Evolutionary conservation across 1,140 invertebrate genomes (phyloP).

Genomic region (Tetragnatha versicolor): DNA sequence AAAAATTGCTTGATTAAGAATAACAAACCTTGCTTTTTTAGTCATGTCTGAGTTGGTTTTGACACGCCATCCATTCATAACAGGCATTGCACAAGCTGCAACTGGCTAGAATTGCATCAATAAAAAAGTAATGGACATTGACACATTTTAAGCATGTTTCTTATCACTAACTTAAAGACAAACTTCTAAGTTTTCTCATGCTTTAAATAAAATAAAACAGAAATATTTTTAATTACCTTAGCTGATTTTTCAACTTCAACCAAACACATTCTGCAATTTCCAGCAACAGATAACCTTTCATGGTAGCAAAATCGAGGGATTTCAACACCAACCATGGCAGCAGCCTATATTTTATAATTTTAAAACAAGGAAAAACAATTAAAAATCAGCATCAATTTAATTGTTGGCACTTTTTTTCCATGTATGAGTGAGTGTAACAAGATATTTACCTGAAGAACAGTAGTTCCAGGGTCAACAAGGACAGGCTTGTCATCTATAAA

Average conservation of each 20-base stretch:
- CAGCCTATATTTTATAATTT: conserved; percentile 82
- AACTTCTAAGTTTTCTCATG: neutral
- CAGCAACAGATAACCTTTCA: conserved; percentile 96
- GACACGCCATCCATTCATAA: conserved; percentile 97
- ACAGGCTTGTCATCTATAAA: conserved; percentile 98
- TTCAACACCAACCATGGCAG: conserved; percentile 93
- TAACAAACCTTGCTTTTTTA: conserved; percentile 77
- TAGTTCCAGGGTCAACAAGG: conserved; percentile 93
- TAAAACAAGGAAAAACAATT: neutral
- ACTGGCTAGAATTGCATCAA: conserved; percentile 76
- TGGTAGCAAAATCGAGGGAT: conserved; percentile 99
- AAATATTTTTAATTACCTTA: conserved; percentile 69
- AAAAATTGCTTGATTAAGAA: neutral
- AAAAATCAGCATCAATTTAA: neutral
- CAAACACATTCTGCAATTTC: conserved; percentile 97
- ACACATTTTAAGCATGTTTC: neutral
- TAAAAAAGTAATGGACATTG: neutral
- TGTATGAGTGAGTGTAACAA: no score
- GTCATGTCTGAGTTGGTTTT: conserved; percentile 98
- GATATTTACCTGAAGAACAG: conserved; percentile 86
- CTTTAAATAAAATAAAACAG: neutral
- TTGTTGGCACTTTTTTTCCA: neutral
- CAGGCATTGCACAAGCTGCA: conserved; percentile 99
- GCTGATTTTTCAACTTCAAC: conserved; percentile 97
- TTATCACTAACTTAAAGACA: neutral